Evolutionary conservation across 35 echinoderm and acorn worm genomes (phyloP), one percentile per base, ranked within the genome.

Genomic region (Acanthaster planci): DNA sequence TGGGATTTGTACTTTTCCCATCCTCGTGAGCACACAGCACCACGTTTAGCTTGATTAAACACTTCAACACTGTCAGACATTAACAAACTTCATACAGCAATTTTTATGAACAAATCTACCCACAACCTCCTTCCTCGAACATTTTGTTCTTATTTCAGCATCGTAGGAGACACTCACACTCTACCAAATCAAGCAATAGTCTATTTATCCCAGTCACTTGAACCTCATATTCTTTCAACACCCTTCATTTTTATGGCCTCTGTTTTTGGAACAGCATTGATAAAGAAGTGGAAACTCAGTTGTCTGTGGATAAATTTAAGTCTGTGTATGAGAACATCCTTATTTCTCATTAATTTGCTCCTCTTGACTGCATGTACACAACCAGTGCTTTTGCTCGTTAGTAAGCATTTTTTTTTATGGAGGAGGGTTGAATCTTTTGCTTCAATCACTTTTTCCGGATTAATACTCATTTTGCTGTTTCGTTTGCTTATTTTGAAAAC

Each of bases 21-120:
- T 23, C 60, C 60, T 68, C 60, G 23, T 68, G 60, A 68, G 21
- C 60, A 68, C 60, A 68, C 60, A 22, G 60, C 60, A 68, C 17
- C 60, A 23, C 32, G 21, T 23, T 68, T 68, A 23, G 60, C 60
- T 34, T 23, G 60, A 23, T 27, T 68, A 68, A 23, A 68, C 23
- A 68, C 60, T 12, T 34, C 29, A 68, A 68, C 60, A 22, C 22
- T 68, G 9, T 30, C 60, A 10, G 60, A 68, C 60, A 68, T 68
- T 2, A 68, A 68, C 32, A 68, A 68, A 22, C 60, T 68, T 2
- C 60, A 68, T 12, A 68, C 26, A 30, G 60, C 22, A 12, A 68
- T 68, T 30, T 27, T 68, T 30, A 68, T 68, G 60, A 23, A 1
- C 60, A 68, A 68, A 27, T 68, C 12, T 5, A 68, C 60, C 8